These are phyloP conservation scores for Crenuchus spilurus DNA, from an alignment of 2,797 vertebrate species.

Conservation along the genomic window DNA sequence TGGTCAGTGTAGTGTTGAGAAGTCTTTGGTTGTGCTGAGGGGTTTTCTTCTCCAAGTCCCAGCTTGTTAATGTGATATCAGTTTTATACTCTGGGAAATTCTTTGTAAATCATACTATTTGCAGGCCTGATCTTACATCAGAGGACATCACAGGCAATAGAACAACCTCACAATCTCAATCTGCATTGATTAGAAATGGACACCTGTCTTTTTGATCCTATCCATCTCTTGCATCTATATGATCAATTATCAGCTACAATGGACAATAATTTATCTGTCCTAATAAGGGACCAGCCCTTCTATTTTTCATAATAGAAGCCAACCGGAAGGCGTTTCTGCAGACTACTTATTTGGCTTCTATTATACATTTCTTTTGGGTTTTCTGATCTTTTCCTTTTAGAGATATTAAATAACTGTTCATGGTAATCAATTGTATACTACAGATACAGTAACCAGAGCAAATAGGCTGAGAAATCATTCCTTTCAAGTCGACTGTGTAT, in stretches of 20 bases:
- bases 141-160: constrained; percentile 3
- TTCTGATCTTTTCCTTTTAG: neutral
- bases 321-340: no score
- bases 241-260: neutral
- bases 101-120: neutral
- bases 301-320: no score
- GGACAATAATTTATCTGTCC: no score
- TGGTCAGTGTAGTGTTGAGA: constrained; percentile 44
- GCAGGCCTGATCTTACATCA: constrained; percentile 12
- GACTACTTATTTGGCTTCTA: no score
- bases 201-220: no score
- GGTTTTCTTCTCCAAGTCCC: neutral
- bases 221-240: neutral
- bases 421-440: neutral
- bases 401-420: neutral
- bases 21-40: constrained; percentile 58
- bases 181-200: constrained; percentile 6
- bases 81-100: constrained; percentile 2
- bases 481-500: neutral
- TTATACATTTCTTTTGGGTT: neutral
- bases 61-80: no score
- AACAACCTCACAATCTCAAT: constrained; percentile 34
- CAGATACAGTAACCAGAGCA: neutral
- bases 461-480: neutral
- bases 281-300: no score